Base-by-base conservation (phyloP, 2,888 invertebrate species). In the Hesperia comma region DNA sequence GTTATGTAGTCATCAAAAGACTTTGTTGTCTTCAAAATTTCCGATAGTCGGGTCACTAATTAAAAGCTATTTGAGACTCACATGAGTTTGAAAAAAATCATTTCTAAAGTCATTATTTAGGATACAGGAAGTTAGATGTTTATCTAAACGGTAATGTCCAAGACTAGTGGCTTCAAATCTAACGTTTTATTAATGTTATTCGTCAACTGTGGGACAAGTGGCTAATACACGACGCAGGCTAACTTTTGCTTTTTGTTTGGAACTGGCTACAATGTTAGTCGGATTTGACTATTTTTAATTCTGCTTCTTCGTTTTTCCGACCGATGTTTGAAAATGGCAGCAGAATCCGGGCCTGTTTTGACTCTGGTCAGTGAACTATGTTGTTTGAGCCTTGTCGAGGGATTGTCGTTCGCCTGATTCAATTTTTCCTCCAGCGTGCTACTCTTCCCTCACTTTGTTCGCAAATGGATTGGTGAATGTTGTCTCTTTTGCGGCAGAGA, bases 291-390 rank as follows among this genome's bases (percentile, higher is more conserved):
- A 64, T 69, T 68, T 67, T 67, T 64, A 53, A 64, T 57, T 68
- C 61, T 70, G 60, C 60, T 63, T 61, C 67, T 70, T 72, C 68
- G 73, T 75, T 76, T 73, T 74, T 73, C 60, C 68, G 68, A 70
- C 62, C 74, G 69, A 71, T 79, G 77, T 79, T 80, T 81, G 77
- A 78, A 80, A 80, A 79, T 76, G 74, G 75, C 75, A 72, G 75
- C 75, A 71, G 78, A 84, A 84, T 80, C 79, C 74, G 77, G 75
- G 77, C 79, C 81, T 81, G 84, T 85, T 84, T 82, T 81, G 79
- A 80, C 75, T 76, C 77, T 77, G 79, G 77, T 79, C 83, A 82
- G 73, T 81, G 83, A 82, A 81, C 81, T 79, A 77, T 68, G 70
- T 70, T 70, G 70, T 72, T 73, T 69, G 69, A 68, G 70, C 71